Evolutionary conservation across 1,140 invertebrate genomes (phyloP), one percentile per base, ranked within the genome.

Genomic region (Drosophila sp.): DNA sequence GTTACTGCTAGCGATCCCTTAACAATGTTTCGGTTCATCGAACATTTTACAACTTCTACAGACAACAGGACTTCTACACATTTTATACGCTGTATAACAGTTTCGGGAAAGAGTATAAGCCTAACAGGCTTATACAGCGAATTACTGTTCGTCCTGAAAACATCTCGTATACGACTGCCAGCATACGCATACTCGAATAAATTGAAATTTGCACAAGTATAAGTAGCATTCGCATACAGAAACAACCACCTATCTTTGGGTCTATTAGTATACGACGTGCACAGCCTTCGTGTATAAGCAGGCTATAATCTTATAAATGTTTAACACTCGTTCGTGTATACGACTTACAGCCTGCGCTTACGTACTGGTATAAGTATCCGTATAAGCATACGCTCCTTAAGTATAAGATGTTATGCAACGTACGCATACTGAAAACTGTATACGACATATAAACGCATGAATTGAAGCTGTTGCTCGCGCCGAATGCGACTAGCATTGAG

Each of bases 41-140:
- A 67, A 69, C 71, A n/a, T 11, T 38, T 13, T 11, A 18, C 71
- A 69, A 69, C 64, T 67, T 16, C 27, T 66, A 72, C 53, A 51
- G 27, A 13, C 8, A 8, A 2, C 9, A 36, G 25, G 16, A 51
- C 46, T 61, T 27, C 46, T 45, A 45, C 46, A 0, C 4, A 9
- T n/a, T 34, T 16, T 54, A 29, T 18, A 13, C n/a, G 11, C 2
- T 8, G 63, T 72, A 72, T 72, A 72, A 72, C 70, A 72, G 70
- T 59, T 72, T 66, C 5, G 5, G 11, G 54, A 29, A 36, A 14
- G 7, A 13, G 14, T 38, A 36, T 36, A 38, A 21, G 11, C 43
- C 4, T 1, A 41, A 4, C 16, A 4, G 41, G 18, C 41, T 45
- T 21, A 29, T 14, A 29, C 18, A 11, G 7, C 5, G 25, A 2